Evolutionary conservation across 37 sponge, comb jelly and placozoan genomes (phyloP).

Genomic region (Chondrosia reniformis): DNA sequence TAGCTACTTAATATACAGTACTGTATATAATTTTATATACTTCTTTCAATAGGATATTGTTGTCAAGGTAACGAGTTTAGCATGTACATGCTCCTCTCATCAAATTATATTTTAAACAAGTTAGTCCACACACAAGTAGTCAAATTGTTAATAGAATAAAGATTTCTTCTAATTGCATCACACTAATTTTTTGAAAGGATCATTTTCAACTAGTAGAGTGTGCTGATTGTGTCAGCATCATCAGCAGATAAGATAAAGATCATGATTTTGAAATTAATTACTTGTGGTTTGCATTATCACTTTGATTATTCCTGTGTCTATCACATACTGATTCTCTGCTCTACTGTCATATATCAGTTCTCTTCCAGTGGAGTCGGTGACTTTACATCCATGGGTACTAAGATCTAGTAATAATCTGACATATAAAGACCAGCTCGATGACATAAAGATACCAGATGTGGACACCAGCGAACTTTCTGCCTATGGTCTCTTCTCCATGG

Average conservation of each 20-base stretch:
- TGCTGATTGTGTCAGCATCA: no score
- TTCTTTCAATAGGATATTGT: conserved; percentile 53
- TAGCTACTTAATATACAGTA: background rate
- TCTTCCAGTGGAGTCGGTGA: conserved; percentile 20
- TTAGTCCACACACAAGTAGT: no score
- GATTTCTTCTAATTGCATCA: no score
- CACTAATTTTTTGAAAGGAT: no score
- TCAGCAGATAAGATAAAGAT: no score
- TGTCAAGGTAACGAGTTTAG: conserved; percentile 99
- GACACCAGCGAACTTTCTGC: conserved; percentile 62
- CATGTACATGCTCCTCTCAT: conserved; percentile 91
- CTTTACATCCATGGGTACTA: conserved; percentile 83
- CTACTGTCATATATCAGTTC: no score
- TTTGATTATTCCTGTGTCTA: no score
- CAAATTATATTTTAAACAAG: conserved; percentile 93
- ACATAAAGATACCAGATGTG: conserved; percentile 82
- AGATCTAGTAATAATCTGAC: conserved; percentile 71
- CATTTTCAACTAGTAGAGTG: no score
- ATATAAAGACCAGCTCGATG: conserved; percentile 67
- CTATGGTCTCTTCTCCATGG: conserved; percentile 83
- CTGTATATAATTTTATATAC: background rate
- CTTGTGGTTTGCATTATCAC: no score
- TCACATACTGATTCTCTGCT: no score
- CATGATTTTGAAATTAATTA: no score
- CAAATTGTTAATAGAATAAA: no score